Percentiles rank a stretch among this genome's conserved stretches.
Conservation (phyloP, 2,797 vertebrate species). For the Lindbergichthys nudifrons region DNA sequence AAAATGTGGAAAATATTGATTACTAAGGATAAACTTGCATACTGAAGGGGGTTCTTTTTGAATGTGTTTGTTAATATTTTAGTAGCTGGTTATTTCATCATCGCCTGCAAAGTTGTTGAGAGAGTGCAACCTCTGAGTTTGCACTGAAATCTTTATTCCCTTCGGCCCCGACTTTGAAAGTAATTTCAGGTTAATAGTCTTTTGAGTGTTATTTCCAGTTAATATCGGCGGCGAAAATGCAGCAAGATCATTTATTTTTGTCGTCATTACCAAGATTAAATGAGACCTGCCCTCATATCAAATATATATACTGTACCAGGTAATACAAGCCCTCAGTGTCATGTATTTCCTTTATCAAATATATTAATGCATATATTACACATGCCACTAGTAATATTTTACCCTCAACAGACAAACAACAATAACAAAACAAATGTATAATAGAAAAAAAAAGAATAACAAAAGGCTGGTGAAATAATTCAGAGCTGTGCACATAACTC, state of each 20-base stretch:
- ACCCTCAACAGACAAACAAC: constrained; percentile 20
- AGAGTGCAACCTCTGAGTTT: constrained; percentile 71
- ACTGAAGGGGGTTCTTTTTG: constrained; percentile 62
- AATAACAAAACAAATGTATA: constrained; percentile 13
- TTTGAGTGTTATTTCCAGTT: constrained; percentile 51
- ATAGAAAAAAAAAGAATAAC: constrained; percentile 14
- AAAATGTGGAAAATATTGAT: constrained; percentile 76
- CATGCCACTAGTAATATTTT: constrained; percentile 28
- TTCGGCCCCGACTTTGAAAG: constrained; percentile 64
- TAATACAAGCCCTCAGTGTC: constrained; percentile 23
- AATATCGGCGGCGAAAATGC: constrained; percentile 37
- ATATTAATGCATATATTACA: constrained; percentile 45
- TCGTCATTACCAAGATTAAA: constrained; percentile 61
- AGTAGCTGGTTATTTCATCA: constrained; percentile 79
- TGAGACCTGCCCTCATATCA: constrained; percentile 48
- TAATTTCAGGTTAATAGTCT: constrained; percentile 72
- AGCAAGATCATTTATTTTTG: constrained; percentile 52
- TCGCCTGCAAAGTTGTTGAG: constrained; percentile 67
- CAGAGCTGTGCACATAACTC: constrained; percentile 22
- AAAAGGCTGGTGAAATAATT: constrained; percentile 16
- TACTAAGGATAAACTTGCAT: constrained; percentile 70
- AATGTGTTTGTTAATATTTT: constrained; percentile 80
- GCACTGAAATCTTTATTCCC: constrained; percentile 71
- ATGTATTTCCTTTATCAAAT: constrained; percentile 46
- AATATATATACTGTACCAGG: constrained; percentile 37